Base-by-base conservation (phyloP, 2,113 vertebrate genomes). In the Pantherophis guttatus region DNA sequence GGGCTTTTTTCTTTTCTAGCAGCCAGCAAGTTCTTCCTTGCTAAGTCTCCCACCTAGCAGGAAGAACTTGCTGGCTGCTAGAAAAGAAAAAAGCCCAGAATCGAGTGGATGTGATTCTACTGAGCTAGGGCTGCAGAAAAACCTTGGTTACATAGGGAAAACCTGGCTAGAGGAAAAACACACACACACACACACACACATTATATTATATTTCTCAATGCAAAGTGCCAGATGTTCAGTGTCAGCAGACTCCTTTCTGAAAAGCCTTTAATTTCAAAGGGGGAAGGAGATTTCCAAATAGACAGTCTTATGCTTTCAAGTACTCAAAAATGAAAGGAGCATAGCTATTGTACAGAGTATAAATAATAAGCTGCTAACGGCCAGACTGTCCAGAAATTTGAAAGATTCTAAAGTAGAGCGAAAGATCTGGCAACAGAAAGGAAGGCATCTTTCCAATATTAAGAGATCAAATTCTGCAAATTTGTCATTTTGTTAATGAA, bases 361-460 rank as follows among this genome's bases (percentile, higher is more conserved):
- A 94, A 94, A 88, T 93, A 55, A 87, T 48, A 91, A 93, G 91
- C 26, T 90, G 94, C 93, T 29, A 95, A 88, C 9, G 81, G 44
- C 24, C 88, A 3, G 52, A 26, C 55, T 95, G 95, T 85, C 86
- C 1, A 1, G 93, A 89, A 91, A 62, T 0, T 0, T 95, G 70
- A 94, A 44, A 91, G 26, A 26, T 50, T 92, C 48, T 86, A 94
- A 75, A 96, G 92, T 55, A 93, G 0, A 62, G 50, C 65, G 44
- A 33, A 53, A 89, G 57, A 93, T 93, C 90, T 95, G 94, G 54
- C 65, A 91, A 50, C 10, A 54, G 94, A 88, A 86, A 81, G 91
- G 86, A 94, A 87, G 5, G 12, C 0, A 0, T 90, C 21, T 52
- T 90, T 93, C 11, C 26, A 65, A 0, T 33, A 53, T 59, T 59